Conservation (phyloP, 2,797 vertebrate genomes). For the Periparus ater region DNA sequence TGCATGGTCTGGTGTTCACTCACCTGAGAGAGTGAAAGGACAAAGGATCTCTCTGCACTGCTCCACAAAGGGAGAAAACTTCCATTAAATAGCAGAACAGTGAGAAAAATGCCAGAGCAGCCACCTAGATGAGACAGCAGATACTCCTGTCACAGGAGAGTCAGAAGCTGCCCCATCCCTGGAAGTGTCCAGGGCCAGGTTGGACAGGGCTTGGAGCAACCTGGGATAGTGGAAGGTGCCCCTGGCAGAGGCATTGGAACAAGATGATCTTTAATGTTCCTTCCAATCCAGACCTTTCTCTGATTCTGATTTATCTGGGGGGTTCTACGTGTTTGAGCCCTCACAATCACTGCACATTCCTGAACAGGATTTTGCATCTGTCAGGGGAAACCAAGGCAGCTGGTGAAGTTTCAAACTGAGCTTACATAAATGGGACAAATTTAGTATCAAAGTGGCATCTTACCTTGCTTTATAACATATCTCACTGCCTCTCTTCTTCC, state of each 20-base stretch:
- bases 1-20: neutral
- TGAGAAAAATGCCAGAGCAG: neutral
- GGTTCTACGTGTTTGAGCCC: neutral
- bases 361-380: conserved; percentile 1
- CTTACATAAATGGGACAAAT: neutral
- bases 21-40: conserved; percentile 1
- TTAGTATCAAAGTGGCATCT: conserved; percentile 2
- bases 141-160: neutral
- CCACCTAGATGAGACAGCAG: neutral
- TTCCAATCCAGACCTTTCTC: neutral
- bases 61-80: neutral
- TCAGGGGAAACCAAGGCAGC: neutral
- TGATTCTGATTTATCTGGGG: neutral
- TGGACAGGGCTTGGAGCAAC: neutral
- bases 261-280: neutral
- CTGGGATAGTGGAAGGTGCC: accelerated
- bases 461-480: conserved; percentile 14
- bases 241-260: neutral
- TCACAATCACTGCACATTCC: neutral
- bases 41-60: neutral
- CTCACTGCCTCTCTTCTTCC: conserved; percentile 2
- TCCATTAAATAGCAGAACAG: neutral
- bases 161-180: neutral
- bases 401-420: neutral
- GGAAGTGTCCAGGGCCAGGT: neutral